Evolutionary conservation across 1,140 invertebrate genomes (phyloP), one percentile per base, ranked within the genome.

Genomic region (Centruroides vittatus): DNA sequence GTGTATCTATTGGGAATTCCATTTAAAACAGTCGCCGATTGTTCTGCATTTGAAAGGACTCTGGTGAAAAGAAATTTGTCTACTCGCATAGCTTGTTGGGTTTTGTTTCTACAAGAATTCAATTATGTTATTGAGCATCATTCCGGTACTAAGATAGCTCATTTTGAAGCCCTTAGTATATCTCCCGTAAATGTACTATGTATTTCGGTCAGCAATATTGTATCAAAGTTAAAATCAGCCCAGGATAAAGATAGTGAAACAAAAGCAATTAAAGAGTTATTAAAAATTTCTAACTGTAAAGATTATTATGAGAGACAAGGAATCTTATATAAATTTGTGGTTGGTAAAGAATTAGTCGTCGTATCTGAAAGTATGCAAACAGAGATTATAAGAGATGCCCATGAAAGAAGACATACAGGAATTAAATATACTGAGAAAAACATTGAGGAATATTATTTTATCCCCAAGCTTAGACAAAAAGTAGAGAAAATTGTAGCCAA

Each of bases 251-350:
- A 59, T 46, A 9, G 1, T 41, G 10, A n/a, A 4, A 36, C 53
- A 5, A 52, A 46, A 41, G 11, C 4, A 35, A 53, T 59, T 23
- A 52, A 54, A 6, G 58, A 36, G 47, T 34, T 46, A 23, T 5
- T 54, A 10, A 47, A 13, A 47, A 52, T 7, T 8, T 36, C 36
- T 46, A 34, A 56, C n/a, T 23, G 59, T 46, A 41, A 56, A 52
- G 34, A 9, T 23, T 5, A 10, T 35, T 5, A 41, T 34, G 41
- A 61, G 51, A n/a, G n/a, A n/a, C n/a, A n/a, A 7, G 41, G 41
- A 23, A 47, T 61, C 11, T 23, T 61, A 13, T 61, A 41, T 34
- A 61, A 61, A 61, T 61, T 57, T 41, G n/a, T 35, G 13, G 12
- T 51, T 51, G 60, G 13, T 57, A 35, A 46, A 23, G 54, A 61